phyloP scores from a whole-genome alignment of 2,113 vertebrate species.

The Spea bombifrons region DNA sequence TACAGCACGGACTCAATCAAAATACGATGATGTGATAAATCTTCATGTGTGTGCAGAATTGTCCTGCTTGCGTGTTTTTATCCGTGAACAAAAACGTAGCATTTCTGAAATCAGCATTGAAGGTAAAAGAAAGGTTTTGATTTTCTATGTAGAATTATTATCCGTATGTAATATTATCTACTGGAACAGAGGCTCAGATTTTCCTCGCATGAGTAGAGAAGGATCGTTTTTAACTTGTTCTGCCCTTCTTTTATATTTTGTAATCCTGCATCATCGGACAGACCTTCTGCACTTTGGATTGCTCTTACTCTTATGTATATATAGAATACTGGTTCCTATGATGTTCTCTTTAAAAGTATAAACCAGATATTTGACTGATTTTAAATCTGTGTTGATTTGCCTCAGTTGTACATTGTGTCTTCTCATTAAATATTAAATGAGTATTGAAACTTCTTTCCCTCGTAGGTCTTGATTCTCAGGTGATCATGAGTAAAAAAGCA shows the following conservation, averaged over 20 bases:
- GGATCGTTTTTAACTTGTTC: too few species aligned
- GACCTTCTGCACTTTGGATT: too few species aligned
- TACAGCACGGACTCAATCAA: conserved; percentile 74
- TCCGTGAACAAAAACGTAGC: conserved; percentile 80
- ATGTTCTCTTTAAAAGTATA: too few species aligned
- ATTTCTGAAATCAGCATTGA: conserved; percentile 92
- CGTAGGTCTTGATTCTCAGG: conserved; percentile 85
- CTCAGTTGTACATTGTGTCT: neutral
- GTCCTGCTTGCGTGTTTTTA: conserved; percentile 86
- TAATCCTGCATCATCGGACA: too few species aligned
- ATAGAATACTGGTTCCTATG: too few species aligned
- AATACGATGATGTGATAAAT: conserved; percentile 80
- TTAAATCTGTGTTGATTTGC: too few species aligned
- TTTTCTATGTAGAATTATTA: neutral
- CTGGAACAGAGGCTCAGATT: too few species aligned
- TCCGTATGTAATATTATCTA: too few species aligned
- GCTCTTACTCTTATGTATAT: too few species aligned
- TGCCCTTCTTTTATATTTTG: too few species aligned
- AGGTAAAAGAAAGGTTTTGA: conserved; percentile 66
- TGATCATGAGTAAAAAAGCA: conserved; percentile 79
- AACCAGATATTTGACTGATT: too few species aligned
- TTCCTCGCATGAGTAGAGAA: too few species aligned
- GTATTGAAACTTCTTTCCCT: conserved; percentile 9
- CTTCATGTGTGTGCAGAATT: conserved; percentile 84
- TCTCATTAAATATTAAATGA: neutral